A percentile compares a stretch with the other conserved stretches of the same genome.
Conservation (phyloP, 2,888 invertebrate genomes). For the Epistrophella euchroma region DNA sequence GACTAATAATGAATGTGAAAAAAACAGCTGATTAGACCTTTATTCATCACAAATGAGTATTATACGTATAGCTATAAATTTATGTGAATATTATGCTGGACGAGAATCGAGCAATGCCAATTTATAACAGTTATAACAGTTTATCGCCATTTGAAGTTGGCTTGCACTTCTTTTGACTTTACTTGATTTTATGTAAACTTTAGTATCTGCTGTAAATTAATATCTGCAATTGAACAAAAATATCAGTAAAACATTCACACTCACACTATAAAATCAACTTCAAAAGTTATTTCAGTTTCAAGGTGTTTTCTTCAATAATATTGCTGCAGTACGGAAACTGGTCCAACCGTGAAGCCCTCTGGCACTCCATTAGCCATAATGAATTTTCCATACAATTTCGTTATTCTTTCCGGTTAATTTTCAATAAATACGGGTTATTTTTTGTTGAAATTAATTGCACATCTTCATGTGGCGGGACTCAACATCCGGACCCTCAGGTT, state of each 20-base stretch:
- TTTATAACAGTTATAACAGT: too few species aligned
- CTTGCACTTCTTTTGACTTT: too few species aligned
- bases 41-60: too few species aligned
- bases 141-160: too few species aligned
- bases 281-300: not conserved
- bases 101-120: too few species aligned
- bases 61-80: too few species aligned
- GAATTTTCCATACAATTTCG: conserved; percentile 40
- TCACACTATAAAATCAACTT: too few species aligned
- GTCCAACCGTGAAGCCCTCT: conserved; percentile 44
- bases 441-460: conserved; percentile 60
- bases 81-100: too few species aligned
- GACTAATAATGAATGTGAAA: too few species aligned
- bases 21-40: too few species aligned
- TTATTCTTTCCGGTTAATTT: conserved; percentile 48
- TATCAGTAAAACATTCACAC: not conserved
- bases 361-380: conserved; percentile 41
- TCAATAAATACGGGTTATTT: conserved; percentile 38
- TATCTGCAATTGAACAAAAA: not conserved
- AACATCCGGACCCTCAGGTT: conserved; percentile 66
- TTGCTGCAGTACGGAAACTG: conserved; percentile 15
- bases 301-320: not conserved
- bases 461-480: conserved; percentile 56
- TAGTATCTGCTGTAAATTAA: too few species aligned
- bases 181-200: too few species aligned